Base-by-base conservation (phyloP, 2,113 vertebrate species). In the Cisticola juncidis region DNA sequence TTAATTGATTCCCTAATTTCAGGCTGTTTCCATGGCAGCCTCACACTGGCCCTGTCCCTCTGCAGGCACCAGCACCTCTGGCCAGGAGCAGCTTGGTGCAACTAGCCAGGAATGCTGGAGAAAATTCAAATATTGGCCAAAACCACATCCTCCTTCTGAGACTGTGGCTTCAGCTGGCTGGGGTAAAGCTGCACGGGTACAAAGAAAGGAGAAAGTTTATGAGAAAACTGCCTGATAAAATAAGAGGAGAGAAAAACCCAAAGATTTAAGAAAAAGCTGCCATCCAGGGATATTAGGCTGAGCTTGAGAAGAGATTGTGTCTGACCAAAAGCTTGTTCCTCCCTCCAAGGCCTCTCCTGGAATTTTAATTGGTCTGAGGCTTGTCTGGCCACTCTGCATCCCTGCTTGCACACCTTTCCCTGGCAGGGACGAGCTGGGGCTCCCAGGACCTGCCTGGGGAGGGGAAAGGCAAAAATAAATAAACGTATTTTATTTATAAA, bases 161-260 rank as follows among this genome's bases (percentile, higher is more conserved):
- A 1, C 19, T 12, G 12, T 4, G 29, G 31, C 57, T 28, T 12
- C 19, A 35, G 12, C 33, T 12, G 16, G 33, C 2, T 0, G 3
- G 3, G 36, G 20, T 4, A 3, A 2, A 20, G 44, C 54, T 61
- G 18, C 0, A 5, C 4, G 7, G n/a, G 28, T 3, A 44, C n/a
- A 15, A 29, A 51, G 14, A 60, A 66, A 61, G 66, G 23, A 81
- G 45, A 60, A 90, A 90, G 82, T 14, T 47, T n/a, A 64, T 57
- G 79, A 82, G 90, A 85, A 88, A 82, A 62, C 4, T 35, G 9
- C 12, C n/a, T 70, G 60, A 73, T 64, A 78, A 87, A 86, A 82
- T 45, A 83, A 66, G 14, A 54, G 26, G 7, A 1, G 1, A 45
- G 21, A 47, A 9, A 69, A 42, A 50, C 9, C 35, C 17, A 6